Conservation (phyloP, 1,140 invertebrate genomes). For the Pogonognathellus flavescens region DNA sequence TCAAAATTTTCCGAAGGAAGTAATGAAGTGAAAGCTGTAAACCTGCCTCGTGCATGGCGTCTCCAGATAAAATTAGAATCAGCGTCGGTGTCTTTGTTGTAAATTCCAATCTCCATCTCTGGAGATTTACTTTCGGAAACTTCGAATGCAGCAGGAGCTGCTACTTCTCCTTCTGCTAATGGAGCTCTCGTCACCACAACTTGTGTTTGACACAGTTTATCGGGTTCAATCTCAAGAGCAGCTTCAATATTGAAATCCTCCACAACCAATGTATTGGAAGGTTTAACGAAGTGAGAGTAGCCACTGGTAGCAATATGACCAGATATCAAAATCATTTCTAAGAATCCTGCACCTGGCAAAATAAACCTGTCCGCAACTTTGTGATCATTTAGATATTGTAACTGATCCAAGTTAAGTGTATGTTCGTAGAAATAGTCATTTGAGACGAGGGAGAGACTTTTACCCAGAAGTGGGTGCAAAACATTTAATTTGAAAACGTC, state of each 20-base stretch:
- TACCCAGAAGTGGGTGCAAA: constrained; percentile 57
- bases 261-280: background rate
- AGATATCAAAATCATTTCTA: constrained; percentile 50
- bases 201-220: background rate
- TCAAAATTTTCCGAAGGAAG: background rate
- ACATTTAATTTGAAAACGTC: constrained; percentile 28
- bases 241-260: constrained; percentile 31
- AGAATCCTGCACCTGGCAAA: constrained; percentile 50
- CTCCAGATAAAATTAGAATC: background rate
- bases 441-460: constrained; percentile 1
- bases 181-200: constrained; percentile 1
- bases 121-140: background rate
- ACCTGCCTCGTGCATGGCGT: background rate
- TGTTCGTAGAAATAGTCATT: constrained; percentile 16
- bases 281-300: background rate
- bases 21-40: background rate
- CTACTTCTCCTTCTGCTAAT: background rate
- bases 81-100: constrained; percentile 3
- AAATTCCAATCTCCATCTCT: constrained; percentile 17
- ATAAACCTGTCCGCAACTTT: constrained; percentile 49
- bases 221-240: constrained; percentile 1
- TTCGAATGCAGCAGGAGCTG: background rate
- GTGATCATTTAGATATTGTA: constrained; percentile 59
- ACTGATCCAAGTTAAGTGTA: constrained; percentile 13
- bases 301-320: background rate